Conservation (phyloP, 2,113 vertebrate species). For the Varanus komodoensis region DNA sequence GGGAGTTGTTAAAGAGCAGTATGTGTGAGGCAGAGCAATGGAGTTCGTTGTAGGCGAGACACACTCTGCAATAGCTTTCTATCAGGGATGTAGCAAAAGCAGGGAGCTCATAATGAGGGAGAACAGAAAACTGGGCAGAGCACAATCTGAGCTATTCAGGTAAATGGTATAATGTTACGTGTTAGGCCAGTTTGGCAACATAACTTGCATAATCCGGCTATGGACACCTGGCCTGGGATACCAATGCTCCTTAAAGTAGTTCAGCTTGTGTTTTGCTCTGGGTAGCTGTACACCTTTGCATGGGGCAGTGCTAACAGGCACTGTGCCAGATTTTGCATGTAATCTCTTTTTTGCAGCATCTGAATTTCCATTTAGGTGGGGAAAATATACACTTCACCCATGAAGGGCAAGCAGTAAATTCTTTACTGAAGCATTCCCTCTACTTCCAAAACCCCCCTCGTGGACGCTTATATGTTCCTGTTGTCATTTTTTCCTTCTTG, state of each 20-base stretch:
- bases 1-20: constrained; percentile 25
- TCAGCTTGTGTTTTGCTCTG: accelerated
- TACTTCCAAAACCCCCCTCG: neutral
- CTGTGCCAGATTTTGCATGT: neutral
- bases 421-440: neutral
- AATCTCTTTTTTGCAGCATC: neutral
- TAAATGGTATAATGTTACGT: neutral
- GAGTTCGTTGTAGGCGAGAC: neutral
- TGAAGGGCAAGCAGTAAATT: neutral
- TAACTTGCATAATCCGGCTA: constrained; percentile 44
- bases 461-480: neutral
- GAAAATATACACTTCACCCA: neutral
- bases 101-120: neutral
- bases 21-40: neutral
- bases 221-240: constrained; percentile 33
- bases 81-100: neutral
- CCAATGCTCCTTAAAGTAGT: accelerated
- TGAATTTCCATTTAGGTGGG: neutral
- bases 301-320: neutral
- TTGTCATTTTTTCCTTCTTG: neutral
- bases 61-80: neutral
- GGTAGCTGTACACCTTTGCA: accelerated
- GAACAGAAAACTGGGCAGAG: neutral
- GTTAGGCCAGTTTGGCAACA: constrained; percentile 48
- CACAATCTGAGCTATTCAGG: neutral